Base-by-base conservation (phyloP, 2,113 vertebrate genomes). In the Phaethornis superciliosus region DNA sequence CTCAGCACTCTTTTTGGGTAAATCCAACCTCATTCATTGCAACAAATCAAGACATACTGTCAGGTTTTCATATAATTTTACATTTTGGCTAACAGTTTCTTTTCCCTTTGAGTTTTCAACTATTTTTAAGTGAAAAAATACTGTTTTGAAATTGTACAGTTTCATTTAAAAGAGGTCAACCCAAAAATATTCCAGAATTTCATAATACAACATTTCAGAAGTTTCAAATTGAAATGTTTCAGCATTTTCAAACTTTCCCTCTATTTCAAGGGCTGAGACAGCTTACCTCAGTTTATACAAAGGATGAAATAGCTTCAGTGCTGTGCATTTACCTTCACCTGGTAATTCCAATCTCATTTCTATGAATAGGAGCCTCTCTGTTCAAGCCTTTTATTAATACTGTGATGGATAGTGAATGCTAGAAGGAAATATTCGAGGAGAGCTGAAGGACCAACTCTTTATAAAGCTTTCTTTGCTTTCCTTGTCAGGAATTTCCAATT, bases 31-130 rank as follows among this genome's bases (percentile, higher is more conserved):
- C 64, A 76, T 88, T 60, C 75, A 49, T 59, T 80, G 55, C 72
- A 88, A 20, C 33, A 62, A 85, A 27, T 93, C 81, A 94, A 77
- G 85, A 51, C 46, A 64, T 15, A 69, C n/a, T 87, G 87, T 52
- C 78, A 85, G 7, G n/a, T 76, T 79, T 91, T 88, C 37, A 58
- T 70, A 69, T 82, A 71, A 82, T 79, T 94, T 91, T 78, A 88
- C 79, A 51, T 85, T 93, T 89, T 79, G 46, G 37, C 52, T 88
- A 82, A 89, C 76, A 30, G 27, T 35, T 93, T 82, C 35, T 85
- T 91, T 77, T 69, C 26, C 32, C n/a, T 70, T 80, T 83, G 63
- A 80, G 33, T 83, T 88, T 52, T 18, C 30, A 40, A 33, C 33
- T 70, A 22, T 70, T 88, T 93, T 93, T 82, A 72, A 78, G 75